Evolutionary conservation across 2,797 vertebrate species (phyloP).

Genomic region (Ptychadena robeensis): DNA sequence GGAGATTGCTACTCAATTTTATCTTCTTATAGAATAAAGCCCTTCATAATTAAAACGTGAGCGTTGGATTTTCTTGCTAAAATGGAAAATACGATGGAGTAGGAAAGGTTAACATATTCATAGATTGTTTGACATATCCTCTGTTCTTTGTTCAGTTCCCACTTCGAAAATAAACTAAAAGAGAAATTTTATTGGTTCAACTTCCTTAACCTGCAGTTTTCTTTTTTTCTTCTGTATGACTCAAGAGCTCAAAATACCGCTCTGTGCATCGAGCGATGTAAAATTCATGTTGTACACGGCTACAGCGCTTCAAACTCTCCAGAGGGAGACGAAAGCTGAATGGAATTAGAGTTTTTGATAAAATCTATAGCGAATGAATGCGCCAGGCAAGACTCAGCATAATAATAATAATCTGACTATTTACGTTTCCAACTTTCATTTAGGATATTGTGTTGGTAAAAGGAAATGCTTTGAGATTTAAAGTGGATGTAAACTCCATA

Average conservation of each 20-base stretch:
- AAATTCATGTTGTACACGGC: background rate
- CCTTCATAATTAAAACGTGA: slow-evolving; percentile 34
- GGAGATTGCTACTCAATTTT: background rate
- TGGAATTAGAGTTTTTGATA: background rate
- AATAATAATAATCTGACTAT: background rate
- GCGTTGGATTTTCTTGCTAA: background rate
- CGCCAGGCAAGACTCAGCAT: background rate
- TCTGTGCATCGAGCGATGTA: background rate
- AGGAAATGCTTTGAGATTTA: background rate
- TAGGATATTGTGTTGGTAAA: background rate
- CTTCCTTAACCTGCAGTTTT: too few relatives aligned
- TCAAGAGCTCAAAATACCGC: background rate
- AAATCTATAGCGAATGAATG: background rate
- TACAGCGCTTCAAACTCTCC: background rate
- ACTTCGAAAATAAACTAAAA: slow-evolving; percentile 25
- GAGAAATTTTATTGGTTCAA: background rate
- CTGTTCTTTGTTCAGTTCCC: slow-evolving; percentile 21
- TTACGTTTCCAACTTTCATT: background rate
- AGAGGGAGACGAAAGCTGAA: background rate
- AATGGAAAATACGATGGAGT: slow-evolving; percentile 7
- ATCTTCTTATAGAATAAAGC: slow-evolving; percentile 16
- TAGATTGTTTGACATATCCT: slow-evolving; percentile 35
- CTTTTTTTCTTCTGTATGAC: too few relatives aligned
- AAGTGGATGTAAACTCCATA: too few relatives aligned
- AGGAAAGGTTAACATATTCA: slow-evolving; percentile 47